Base-by-base conservation (phyloP, 2,113 vertebrate species). In the Oryzias celebensis region DNA sequence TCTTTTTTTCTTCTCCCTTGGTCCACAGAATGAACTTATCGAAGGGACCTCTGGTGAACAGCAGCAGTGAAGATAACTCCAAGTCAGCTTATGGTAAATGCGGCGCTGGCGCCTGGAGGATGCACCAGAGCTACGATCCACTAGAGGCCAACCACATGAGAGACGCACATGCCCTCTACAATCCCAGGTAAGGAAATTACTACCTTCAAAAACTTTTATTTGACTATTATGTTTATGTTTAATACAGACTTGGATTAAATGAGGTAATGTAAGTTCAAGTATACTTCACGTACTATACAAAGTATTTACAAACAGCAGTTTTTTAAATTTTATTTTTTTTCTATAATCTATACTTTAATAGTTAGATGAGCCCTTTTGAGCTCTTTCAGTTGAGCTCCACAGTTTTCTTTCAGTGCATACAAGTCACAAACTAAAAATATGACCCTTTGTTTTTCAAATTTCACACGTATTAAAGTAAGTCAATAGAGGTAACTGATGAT, bases 121-220 rank as follows among this genome's bases (percentile, higher is more conserved):
- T 92, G 90, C 92, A 91, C 87, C 91, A 92, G 75, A 92, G 84
- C 88, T 92, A 92, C 90, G 90, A 89, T 89, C 82, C 80, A 72
- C 88, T 89, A 66, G 91, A 92, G 75, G 88, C 88, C 87, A 89
- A 86, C 85, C 91, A 91, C 89, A 89, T 91, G 91, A 88, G 90
- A 89, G 91, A 92, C 87, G 85, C 92, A 88, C 92, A 92, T 88
- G 91, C 91, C 83, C 92, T 91, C 79, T 93, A 91, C 87, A 90
- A 90, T 74, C 88, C 88, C 80, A 88, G 88, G 88, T 90, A 74
- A 73, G 85, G 51, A 12, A 14, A 28, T 28, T 6, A 28, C 26
- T 28, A 5, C 26, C 26, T 28, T 28, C 4, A 5, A 36, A 2
- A 10, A 10, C 10, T 36, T 10, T 36, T 36, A 36, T 36, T 10